A percentile compares a stretch with the other conserved stretches of the same genome.
Conservation (phyloP, 2,888 invertebrate species). For the Syrista parreyssii region DNA sequence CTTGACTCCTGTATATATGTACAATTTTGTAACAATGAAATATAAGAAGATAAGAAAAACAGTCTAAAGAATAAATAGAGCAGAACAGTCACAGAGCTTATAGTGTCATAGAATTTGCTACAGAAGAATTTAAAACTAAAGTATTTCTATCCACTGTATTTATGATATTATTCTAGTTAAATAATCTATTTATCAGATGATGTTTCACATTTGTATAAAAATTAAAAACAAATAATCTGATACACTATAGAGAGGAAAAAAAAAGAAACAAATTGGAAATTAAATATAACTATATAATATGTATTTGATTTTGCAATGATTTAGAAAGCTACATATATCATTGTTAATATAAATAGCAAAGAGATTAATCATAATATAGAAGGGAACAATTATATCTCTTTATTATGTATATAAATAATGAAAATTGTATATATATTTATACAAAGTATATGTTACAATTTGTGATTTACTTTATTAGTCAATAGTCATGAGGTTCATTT, state of each 20-base stretch:
- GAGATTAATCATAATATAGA: background rate
- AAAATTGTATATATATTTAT: background rate
- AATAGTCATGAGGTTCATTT: background rate
- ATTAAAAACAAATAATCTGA: too few relatives aligned
- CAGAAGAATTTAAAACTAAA: background rate
- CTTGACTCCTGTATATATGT: background rate
- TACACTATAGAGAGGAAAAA: background rate
- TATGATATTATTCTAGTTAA: background rate
- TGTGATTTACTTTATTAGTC: background rate
- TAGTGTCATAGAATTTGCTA: background rate
- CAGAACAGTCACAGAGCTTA: conserved; percentile 6
- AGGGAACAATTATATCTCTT: background rate
- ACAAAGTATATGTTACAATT: background rate
- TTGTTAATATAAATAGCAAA: background rate
- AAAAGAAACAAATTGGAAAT: background rate
- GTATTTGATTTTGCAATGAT: background rate
- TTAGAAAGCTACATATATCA: background rate
- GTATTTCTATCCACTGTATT: background rate
- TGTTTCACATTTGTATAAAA: too few relatives aligned
- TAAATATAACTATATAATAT: background rate
- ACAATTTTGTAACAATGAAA: background rate
- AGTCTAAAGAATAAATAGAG: background rate
- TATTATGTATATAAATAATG: background rate
- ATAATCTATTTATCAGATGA: background rate
- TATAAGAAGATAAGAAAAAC: background rate